Conservation (phyloP, 2,113 vertebrate species). For the Noturus placidus region DNA sequence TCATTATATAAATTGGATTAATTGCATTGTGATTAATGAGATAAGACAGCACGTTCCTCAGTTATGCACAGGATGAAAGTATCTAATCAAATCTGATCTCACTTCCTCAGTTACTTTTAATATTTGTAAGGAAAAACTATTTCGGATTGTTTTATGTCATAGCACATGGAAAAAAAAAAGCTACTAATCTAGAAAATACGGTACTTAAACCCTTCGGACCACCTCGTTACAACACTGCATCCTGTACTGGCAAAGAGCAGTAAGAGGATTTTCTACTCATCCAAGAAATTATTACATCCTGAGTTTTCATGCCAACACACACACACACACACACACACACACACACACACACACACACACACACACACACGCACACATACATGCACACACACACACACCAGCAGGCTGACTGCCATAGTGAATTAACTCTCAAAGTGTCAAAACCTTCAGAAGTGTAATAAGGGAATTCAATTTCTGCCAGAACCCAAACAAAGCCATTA, state of each 20-base stretch:
- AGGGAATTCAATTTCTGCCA: slow-evolving; percentile 23
- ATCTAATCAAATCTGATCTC: neutral
- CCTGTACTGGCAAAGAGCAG: slow-evolving; percentile 15
- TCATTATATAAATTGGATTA: neutral
- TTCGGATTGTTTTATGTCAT: neutral
- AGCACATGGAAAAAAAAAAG: neutral
- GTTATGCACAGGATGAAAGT: neutral
- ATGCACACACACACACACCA: slow-evolving; percentile 23
- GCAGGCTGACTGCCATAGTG: slow-evolving; percentile 28
- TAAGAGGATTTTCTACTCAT: slow-evolving; percentile 36
- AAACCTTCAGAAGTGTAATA: slow-evolving; percentile 27
- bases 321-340: slow-evolving; percentile 23
- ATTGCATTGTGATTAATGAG: neutral
- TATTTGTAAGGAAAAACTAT: neutral
- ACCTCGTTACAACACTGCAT: slow-evolving; percentile 11
- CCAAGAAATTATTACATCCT: slow-evolving; percentile 45
- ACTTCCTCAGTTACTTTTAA: neutral
- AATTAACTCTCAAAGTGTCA: slow-evolving; percentile 17
- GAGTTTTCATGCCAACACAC: slow-evolving; percentile 1
- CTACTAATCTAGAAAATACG: neutral
- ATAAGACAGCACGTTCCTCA: neutral
- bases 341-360: slow-evolving; percentile 26
- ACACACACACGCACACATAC: slow-evolving; percentile 19
- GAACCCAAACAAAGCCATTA: slow-evolving; percentile 46
- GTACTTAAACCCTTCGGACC: slow-evolving; percentile 5